Conservation (phyloP, 2,797 vertebrate species). For the Argya squamiceps region DNA sequence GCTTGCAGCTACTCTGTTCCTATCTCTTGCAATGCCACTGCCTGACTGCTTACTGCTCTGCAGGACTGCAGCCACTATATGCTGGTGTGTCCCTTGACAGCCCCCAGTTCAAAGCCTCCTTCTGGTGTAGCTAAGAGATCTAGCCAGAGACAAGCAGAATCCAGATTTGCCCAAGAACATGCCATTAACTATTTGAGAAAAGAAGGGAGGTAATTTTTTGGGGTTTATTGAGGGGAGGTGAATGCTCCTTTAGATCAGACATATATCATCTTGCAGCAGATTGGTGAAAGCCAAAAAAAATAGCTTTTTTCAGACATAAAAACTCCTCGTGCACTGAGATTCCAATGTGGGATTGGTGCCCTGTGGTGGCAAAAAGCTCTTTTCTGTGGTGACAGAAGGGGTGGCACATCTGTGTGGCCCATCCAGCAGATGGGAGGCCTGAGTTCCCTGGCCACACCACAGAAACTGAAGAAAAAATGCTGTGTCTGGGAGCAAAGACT, state of each 20-base stretch:
- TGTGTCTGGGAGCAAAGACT: not conserved
- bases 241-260: not conserved
- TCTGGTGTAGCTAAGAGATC: not conserved
- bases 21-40: not conserved
- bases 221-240: not conserved
- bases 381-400: not conserved
- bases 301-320: not conserved
- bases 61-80: not conserved
- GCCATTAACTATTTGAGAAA: not conserved
- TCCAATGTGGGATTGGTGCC: not conserved
- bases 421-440: not conserved
- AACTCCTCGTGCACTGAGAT: not conserved
- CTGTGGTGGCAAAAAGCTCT: not conserved
- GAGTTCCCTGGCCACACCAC: not conserved
- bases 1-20: not conserved
- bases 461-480: not conserved
- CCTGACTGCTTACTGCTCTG: not conserved
- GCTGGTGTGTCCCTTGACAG: fast-evolving
- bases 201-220: not conserved
- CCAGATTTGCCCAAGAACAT: not conserved
- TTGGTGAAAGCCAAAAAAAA: not conserved
- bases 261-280: not conserved
- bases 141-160: not conserved
- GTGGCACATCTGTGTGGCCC: not conserved
- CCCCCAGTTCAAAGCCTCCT: not conserved